Evolutionary conservation across 1,140 invertebrate species (phyloP), one percentile per base, ranked within the genome.

Genomic region (Yoshiicerus persimilis): DNA sequence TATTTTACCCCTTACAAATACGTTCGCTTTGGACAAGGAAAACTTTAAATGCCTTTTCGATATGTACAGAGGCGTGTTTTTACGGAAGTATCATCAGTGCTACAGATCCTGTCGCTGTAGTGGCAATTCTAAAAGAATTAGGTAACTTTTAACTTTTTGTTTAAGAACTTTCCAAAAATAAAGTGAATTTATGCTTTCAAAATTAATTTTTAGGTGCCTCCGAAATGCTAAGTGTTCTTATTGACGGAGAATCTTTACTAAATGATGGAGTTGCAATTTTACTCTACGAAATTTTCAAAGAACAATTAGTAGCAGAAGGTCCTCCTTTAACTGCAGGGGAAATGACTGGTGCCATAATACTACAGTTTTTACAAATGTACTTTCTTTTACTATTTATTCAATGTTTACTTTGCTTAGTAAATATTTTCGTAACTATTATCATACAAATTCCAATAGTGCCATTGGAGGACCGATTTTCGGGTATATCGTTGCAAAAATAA

Each of bases 241-340:
- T 93, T 39, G 93, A 94, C 90, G 93, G 93, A 1, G 93, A 94
- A 90, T 93, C 93, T 11, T 88, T 94, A 20, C 86, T 94, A 13
- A 94, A 94, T 91, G 93, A 94, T 91, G 93, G 93, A 1, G 91
- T 93, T 20, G 93, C 93, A 30, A 93, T 94, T 88, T 92, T 94
- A 0, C 88, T 93, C 20, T 93, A 92, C 84, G 89, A 92, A 85
- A 91, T 92, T 27, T 89, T 92, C n/a, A 27, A 88, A 84, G 91
- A 91, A 84, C 0, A 64, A 80, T n/a, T 75, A 25, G 8, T 38
- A 88, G 23, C 32, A 6, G 5, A n/a, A 86, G 32, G 80, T 4
- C 16, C 27, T 10, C 47, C 30, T 66, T 30, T 27, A 20, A 20
- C 39, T 4, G 9, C 38, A 11, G 30, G 23, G 9, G 66, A 4